Conservation (phyloP, 2,113 vertebrate genomes). For the Mobula birostris region DNA sequence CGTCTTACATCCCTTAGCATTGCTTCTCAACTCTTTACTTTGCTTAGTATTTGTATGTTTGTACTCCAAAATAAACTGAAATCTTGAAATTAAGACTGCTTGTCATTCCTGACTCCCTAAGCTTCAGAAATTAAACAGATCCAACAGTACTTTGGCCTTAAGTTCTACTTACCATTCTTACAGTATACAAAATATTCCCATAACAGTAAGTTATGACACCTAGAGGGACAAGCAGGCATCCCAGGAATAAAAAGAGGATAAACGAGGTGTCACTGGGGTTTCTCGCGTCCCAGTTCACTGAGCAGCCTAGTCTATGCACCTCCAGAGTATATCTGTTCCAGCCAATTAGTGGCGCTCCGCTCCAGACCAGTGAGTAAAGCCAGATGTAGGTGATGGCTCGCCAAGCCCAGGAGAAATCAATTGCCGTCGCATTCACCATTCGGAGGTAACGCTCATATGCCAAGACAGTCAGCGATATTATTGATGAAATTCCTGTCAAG, state of each 20-base stretch:
- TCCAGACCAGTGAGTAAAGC: conserved; percentile 88
- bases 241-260: conserved; percentile 80
- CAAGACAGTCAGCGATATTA: conserved; percentile 76
- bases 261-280: conserved; percentile 77
- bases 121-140: no score
- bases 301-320: conserved; percentile 75
- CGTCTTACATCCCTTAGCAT: no score
- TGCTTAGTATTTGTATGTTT: no score
- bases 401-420: conserved; percentile 84
- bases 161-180: conserved; percentile 71
- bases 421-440: conserved; percentile 77
- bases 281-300: conserved; percentile 80
- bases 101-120: no score
- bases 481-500: conserved; percentile 76
- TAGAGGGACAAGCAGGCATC: conserved; percentile 76
- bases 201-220: conserved; percentile 84
- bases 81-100: no score
- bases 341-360: conserved; percentile 78
- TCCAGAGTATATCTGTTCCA: conserved; percentile 88
- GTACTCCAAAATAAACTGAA: no score
- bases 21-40: no score
- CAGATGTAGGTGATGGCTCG: conserved; percentile 78
- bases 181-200: conserved; percentile 80
- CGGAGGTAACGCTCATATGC: conserved; percentile 84
- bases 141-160: neutral